Percentiles rank a stretch among this genome's conserved stretches.
Conservation (phyloP, 2,113 vertebrate species). For the Corythornis madagascariensis region DNA sequence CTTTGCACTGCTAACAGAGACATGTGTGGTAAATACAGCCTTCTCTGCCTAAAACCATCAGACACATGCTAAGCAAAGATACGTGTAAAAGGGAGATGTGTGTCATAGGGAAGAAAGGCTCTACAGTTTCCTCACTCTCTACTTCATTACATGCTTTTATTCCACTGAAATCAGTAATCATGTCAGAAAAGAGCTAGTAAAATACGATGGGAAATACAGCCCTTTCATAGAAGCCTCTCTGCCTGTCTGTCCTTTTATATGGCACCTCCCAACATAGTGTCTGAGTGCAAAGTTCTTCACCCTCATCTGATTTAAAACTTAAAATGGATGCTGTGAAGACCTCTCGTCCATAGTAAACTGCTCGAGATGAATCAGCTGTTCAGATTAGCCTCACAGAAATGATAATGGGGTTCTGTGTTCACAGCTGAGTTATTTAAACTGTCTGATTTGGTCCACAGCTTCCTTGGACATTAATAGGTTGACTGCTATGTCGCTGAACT, state of each 20-base stretch:
- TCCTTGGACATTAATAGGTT: slow-evolving; percentile 3
- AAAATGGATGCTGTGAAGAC: slow-evolving; percentile 20
- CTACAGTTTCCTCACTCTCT: not conserved
- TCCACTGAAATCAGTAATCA: not conserved
- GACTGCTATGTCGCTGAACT: not conserved
- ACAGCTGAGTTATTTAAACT: slow-evolving; percentile 40
- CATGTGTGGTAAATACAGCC: not conserved
- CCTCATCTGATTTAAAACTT: slow-evolving; percentile 33
- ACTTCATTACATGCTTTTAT: not conserved
- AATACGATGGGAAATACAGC: not conserved
- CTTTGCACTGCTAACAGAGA: not conserved
- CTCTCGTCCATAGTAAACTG: slow-evolving; percentile 9
- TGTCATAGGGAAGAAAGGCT: not conserved
- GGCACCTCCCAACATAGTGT: slow-evolving; percentile 25
- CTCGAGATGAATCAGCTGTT: slow-evolving; percentile 41
- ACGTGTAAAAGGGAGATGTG: not conserved
- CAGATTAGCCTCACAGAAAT: slow-evolving; percentile 24
- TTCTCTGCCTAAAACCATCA: not conserved
- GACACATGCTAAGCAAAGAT: not conserved
- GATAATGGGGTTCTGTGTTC: slow-evolving; percentile 24
- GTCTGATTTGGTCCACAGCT: slow-evolving; percentile 6
- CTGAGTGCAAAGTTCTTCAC: slow-evolving; percentile 53
- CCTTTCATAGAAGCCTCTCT: not conserved
- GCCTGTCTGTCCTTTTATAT: slow-evolving; percentile 40
- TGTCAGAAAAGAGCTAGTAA: not conserved